Evolutionary conservation across 37 sponge, comb jelly and placozoan species (phyloP).

Genomic region (Petrosia ficiformis): DNA sequence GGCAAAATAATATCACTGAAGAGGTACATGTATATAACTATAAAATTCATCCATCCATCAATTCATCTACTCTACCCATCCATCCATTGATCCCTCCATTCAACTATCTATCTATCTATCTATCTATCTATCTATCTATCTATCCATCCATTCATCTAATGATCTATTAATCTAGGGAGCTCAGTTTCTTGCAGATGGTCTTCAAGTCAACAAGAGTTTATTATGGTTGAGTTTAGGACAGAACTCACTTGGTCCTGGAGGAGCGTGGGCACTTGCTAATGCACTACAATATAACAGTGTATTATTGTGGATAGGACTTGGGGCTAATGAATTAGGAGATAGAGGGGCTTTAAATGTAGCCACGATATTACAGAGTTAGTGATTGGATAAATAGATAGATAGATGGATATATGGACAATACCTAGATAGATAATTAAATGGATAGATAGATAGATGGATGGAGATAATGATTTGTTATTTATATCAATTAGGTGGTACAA

Average conservation of each 20-base stretch:
- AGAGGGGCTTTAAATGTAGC: conserved; percentile 74
- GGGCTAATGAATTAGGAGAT: conserved; percentile 82
- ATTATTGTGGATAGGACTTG: conserved; percentile 84
- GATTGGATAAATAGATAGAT: neutral
- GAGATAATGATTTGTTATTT: neutral
- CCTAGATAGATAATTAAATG: neutral
- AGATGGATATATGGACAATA: neutral
- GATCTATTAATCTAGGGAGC: conserved; percentile 53
- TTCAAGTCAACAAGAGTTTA: conserved; percentile 57
- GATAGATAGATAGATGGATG: too few species aligned
- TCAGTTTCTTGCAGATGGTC: conserved; percentile 73
- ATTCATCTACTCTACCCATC: too few species aligned
- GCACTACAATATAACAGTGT: conserved; percentile 47
- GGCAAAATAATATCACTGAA: conserved; percentile 71
- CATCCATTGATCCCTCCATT: too few species aligned
- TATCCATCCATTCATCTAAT: too few species aligned
- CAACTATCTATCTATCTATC: too few species aligned
- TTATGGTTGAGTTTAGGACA: conserved; percentile 86
- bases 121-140: too few species aligned
- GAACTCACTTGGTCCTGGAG: conserved; percentile 74
- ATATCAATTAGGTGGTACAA: conserved; percentile 30
- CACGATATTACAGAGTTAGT: conserved; percentile 53
- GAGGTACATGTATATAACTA: conserved; percentile 6
- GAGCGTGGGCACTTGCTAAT: conserved; percentile 77
- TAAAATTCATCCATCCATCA: too few species aligned